Base-by-base conservation (phyloP, 2,113 vertebrate genomes). In the Oreocharis arfaki region DNA sequence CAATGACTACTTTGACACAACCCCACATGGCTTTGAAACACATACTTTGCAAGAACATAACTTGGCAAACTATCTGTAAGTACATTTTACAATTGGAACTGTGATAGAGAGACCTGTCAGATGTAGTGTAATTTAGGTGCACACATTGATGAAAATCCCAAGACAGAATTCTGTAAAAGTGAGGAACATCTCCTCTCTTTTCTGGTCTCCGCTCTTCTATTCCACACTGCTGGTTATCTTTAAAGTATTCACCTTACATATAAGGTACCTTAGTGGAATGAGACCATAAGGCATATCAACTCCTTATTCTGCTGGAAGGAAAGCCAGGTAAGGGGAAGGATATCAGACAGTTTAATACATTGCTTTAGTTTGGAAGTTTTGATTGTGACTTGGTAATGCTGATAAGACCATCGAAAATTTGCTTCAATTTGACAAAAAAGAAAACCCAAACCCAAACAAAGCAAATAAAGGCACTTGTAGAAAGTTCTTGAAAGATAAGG, bases 1-100 rank as follows among this genome's bases (percentile, higher is more conserved):
- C 63, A 99, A 99, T 56, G 99, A 99, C 91, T 99, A 99, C 96
- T 99, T 99, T 95, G 99, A 99, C 97, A 99, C 99, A 2, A 99
- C 98, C 6, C 99, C 99, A 50, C 99, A 99, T 37, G 99, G 99
- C 68, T 99, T 99, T 91, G 99, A 99, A 97, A 99, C 99, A 56
- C 99, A 99, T 68, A 99, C 99, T 17, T 97, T 99, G 97, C 99
- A 99, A 98, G 99, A 99, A 98, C 99, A 99, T 98, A 99, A 99
- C 96, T 95, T 99, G 95, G 99, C 99, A 93, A 99, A 99, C 98
- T 99, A 99, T 94, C 97, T 99, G 99, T 99, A 96, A 99, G 99
- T 99, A 97, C 68, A 84, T 57, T 86, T 82, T 90, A 50, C 61
- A 77, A 18, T 11, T 74, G 55, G 22, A 83, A 88, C 60, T 83